Evolutionary conservation across 1,140 invertebrate genomes (phyloP).

Genomic region (Panulirus ornatus): DNA sequence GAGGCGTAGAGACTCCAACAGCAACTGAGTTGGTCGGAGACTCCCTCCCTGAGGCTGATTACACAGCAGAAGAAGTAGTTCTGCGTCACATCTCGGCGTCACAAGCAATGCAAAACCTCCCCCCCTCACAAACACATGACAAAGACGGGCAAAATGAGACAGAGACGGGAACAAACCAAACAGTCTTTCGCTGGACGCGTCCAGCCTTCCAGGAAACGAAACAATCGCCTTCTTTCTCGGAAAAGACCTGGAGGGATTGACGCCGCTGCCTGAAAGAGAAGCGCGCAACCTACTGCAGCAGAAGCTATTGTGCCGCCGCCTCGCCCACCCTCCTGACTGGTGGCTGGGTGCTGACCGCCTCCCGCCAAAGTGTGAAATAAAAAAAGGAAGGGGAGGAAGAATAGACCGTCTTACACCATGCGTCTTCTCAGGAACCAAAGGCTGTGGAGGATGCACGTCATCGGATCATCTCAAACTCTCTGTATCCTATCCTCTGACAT

Average conservation of each 20-base stretch:
- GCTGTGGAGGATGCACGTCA: no score
- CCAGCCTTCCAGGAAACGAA: slow-evolving; percentile 30
- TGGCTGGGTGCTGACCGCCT: background rate
- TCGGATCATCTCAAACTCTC: no score
- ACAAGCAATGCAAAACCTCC: background rate
- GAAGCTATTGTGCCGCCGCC: slow-evolving; percentile 15
- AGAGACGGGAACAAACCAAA: slow-evolving; percentile 20
- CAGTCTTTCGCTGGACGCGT: slow-evolving; percentile 11
- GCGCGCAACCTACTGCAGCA: slow-evolving; percentile 5
- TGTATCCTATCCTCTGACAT: no score
- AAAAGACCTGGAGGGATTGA: slow-evolving; percentile 32
- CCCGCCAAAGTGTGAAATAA: background rate
- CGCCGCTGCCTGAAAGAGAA: background rate
- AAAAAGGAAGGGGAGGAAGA: no score
- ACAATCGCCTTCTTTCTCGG: slow-evolving; percentile 48
- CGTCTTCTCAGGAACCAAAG: no score
- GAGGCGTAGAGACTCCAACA: no score
- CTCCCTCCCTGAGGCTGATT: background rate
- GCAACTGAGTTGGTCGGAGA: background rate
- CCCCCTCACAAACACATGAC: background rate
- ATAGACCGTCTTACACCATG: no score
- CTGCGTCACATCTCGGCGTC: no score
- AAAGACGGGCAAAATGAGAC: background rate
- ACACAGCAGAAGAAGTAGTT: background rate
- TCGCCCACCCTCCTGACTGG: background rate